Conservation (phyloP, 2,113 vertebrate genomes). For the Dipodomys ordii region DNA sequence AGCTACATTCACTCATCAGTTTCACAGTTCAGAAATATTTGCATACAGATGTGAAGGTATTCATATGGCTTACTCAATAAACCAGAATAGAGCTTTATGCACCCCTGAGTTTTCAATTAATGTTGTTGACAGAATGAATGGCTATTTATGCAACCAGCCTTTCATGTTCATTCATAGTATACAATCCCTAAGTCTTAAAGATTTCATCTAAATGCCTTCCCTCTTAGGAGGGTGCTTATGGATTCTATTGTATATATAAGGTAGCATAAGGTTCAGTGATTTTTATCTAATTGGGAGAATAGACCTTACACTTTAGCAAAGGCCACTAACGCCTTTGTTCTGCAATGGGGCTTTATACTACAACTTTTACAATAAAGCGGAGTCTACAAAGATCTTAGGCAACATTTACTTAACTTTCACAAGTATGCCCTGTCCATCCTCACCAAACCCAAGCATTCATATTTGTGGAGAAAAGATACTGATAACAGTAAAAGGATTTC, state of each 20-base stretch:
- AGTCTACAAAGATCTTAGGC: conserved; percentile 56
- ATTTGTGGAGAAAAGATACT: background rate
- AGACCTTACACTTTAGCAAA: conserved; percentile 61
- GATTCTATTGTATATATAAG: conserved; percentile 68
- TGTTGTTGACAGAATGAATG: conserved; percentile 82
- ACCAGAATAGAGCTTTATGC: conserved; percentile 73
- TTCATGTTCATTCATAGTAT: conserved; percentile 75
- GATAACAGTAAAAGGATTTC: background rate
- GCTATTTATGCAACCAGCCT: conserved; percentile 74
- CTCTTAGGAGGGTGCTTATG: conserved; percentile 68
- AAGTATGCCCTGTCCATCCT: background rate
- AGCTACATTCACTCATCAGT: background rate
- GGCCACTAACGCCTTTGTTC: conserved; percentile 61
- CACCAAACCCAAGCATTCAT: background rate
- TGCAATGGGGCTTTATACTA: background rate
- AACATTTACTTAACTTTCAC: conserved; percentile 34
- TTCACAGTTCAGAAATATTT: conserved; percentile 69
- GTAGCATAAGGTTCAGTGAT: conserved; percentile 79
- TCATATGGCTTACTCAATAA: conserved; percentile 74
- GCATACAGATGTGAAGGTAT: conserved; percentile 78
- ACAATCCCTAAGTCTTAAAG: conserved; percentile 76
- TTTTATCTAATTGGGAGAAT: conserved; percentile 71
- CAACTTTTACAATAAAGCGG: conserved; percentile 13
- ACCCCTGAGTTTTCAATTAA: conserved; percentile 81
- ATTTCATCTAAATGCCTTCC: conserved; percentile 75